Base-by-base conservation (phyloP, 2,888 invertebrate genomes). In the Melinaea menophilus region DNA sequence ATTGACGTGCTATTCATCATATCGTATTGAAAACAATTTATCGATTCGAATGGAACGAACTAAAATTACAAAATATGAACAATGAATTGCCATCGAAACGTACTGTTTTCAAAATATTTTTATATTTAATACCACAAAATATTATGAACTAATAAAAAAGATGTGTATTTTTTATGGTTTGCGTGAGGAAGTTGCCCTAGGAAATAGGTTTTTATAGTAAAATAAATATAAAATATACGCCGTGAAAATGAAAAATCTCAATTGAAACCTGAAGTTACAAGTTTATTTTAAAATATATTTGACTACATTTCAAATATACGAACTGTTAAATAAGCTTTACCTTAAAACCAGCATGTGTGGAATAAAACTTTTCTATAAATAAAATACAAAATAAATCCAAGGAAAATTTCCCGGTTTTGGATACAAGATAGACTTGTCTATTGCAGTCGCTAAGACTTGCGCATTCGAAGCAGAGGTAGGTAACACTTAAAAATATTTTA, bases 341-440 rank as follows among this genome's bases (percentile, higher is more conserved):
- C 51, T 31, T 7, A 3, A 51, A 59, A 54, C 37, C 11, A 41
- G 54, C 54, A 58, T 47, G 59, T 54, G 22, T 37, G 37, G 54
- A 51, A 59, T 54, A 59, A 59, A 59, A 59, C 59, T 31, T 51
- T 59, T 54, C 31, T 48, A 31, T 54, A 12, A 58, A 59, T 54
- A 59, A 59, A 59, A 58, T 58, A 59, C 58, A 22, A 59, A 59
- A 59, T 37, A 59, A 54, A 59, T 54, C 41, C 11, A 9, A 12
- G 13, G 59, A 58, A 58, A 58, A 58, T 3, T 22, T 54, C 41
- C n/a, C 51, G 59, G 59, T 35, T 60, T 57, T 57, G 48, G 51
- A 63, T 63, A 60, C 56, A 59, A 41, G 51, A 59, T 59, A 63
- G 63, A 63, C 59, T 57, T 63, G 63, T 63, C 63, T 59, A 51